These are phyloP conservation scores for Gambelia wislizenii DNA, from an alignment of 2,797 vertebrate species.

Conservation along the genomic window DNA sequence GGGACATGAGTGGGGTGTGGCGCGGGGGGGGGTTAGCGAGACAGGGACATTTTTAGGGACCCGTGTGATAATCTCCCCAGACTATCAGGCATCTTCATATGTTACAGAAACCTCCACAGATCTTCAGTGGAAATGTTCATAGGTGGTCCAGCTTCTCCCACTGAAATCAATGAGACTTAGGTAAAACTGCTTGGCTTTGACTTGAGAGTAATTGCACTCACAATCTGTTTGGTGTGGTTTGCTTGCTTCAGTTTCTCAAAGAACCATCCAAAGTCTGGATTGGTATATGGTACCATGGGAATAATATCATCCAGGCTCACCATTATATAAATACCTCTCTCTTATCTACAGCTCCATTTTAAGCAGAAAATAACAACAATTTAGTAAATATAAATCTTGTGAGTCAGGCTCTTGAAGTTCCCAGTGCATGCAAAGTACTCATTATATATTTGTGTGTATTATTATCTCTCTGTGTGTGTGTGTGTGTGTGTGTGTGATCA, in stretches of 20 bases:
- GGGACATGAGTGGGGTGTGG: too few species aligned
- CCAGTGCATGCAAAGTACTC: background rate
- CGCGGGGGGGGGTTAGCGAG: too few species aligned
- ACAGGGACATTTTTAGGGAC: too few species aligned
- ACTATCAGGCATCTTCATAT: too few species aligned
- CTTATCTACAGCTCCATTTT: constrained; percentile 16
- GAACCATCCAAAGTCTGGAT: background rate
- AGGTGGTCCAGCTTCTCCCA: background rate
- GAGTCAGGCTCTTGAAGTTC: constrained; percentile 26
- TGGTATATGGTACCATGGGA: background rate
- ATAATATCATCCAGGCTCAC: constrained; percentile 4
- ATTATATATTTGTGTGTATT: background rate
- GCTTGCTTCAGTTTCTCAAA: background rate
- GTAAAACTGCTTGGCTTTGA: background rate
- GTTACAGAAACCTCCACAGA: background rate
- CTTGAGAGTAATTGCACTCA: background rate
- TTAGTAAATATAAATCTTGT: constrained; percentile 30
- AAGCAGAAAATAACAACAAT: constrained; percentile 23
- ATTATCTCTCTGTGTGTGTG: background rate
- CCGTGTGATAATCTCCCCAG: too few species aligned
- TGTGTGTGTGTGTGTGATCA: background rate
- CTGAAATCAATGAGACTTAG: background rate
- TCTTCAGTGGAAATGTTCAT: background rate
- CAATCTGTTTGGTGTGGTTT: background rate
- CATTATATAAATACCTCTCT: background rate